Evolutionary conservation across 2,888 invertebrate species (phyloP), one percentile per base, ranked within the genome.

Genomic region (Platypus cylindrus): DNA sequence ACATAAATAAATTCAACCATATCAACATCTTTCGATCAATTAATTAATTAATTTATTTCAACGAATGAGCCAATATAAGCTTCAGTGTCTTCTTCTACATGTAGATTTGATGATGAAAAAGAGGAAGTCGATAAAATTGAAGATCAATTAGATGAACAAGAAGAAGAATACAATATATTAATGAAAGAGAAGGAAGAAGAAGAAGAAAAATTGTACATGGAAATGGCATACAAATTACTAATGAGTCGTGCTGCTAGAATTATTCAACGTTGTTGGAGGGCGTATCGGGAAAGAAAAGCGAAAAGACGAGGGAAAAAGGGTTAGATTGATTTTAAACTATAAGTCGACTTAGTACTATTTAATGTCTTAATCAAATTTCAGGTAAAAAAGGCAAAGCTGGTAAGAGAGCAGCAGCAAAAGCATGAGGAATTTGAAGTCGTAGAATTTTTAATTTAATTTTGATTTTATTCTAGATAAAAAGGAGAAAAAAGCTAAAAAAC

Each of bases 121-220:
- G 47, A 50, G 1, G 61, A 64, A 42, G 61, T 68, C 42, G 56
- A 64, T 14, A 59, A 59, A 1, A 55, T 73, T 14, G 52, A 70
- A 63, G 58, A 52, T 30, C 54, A 64, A 47, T 48, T 72, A 44
- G 66, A 64, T 4, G 65, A 65, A 33, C 74, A 75, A 55, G 66
- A 71, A 47, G 53, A 56, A 27, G 62, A 68, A 31, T 75, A 70
- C 48, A 51, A 62, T 5, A 64, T 64, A 2, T 52, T 73, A 25
- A 72, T 73, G 70, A 63, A 50, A n/a, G 73, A 74, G 46, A 66
- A 72, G 43, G 67, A 67, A 35, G 71, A 70, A 43, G 72, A 73
- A 46, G 66, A 71, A 40, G 57, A 60, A 31, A 65, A 68, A 51
- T 64, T 70, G 48, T 65, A 67, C 61, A 58, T 62, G 17, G 63